These are phyloP conservation scores for Drosophila pseudotakahashii DNA, from an alignment of 2,888 invertebrate species.

Conservation along the genomic window DNA sequence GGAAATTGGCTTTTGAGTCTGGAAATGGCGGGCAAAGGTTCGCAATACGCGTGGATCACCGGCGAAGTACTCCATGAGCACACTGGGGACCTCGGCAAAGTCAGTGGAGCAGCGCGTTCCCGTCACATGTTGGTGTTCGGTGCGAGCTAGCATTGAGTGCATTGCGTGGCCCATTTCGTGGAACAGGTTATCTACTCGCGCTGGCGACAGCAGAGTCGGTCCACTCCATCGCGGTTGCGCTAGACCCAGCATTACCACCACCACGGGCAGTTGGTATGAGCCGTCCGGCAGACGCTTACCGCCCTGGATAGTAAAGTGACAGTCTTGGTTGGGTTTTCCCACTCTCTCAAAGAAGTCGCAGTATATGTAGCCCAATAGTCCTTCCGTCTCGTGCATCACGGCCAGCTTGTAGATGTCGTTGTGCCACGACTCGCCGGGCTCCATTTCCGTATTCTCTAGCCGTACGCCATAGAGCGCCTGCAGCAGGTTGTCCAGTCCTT, in stretches of 20 bases:
- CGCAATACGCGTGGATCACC: conserved; percentile 93
- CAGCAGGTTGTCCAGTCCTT: conserved; percentile 96
- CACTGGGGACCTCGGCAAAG: conserved; percentile 99
- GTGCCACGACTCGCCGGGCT: conserved; percentile 94
- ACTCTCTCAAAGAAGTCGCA: conserved; percentile 97
- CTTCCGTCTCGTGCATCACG: conserved; percentile 93
- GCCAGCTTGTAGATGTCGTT: conserved; percentile 95
- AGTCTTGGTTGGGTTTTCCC: conserved; percentile 98
- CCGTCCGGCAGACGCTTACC: conserved; percentile 92
- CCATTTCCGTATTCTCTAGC: conserved; percentile 89
- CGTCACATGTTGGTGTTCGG: conserved; percentile 97
- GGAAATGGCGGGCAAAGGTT: conserved; percentile 95
- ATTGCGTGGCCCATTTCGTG: conserved; percentile 99
- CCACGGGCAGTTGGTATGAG: conserved; percentile 94
- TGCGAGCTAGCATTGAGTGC: conserved; percentile 98
- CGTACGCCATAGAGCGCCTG: conserved; percentile 92
- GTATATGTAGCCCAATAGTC: conserved; percentile 96
- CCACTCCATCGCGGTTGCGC: conserved; percentile 90
- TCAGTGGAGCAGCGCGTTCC: conserved; percentile 99
- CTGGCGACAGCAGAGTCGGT: conserved; percentile 92
- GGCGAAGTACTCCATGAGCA: conserved; percentile 99
- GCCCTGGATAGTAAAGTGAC: conserved; percentile 99
- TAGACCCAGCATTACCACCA: conserved; percentile 96
- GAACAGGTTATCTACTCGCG: conserved; percentile 97
- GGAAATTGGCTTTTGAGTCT: conserved; percentile 93